Percentiles rank a stretch among this genome's conserved stretches.
These are phyloP conservation scores for Ceratina japonica DNA, from an alignment of 1,140 invertebrate genomes.

Conservation along the genomic window DNA sequence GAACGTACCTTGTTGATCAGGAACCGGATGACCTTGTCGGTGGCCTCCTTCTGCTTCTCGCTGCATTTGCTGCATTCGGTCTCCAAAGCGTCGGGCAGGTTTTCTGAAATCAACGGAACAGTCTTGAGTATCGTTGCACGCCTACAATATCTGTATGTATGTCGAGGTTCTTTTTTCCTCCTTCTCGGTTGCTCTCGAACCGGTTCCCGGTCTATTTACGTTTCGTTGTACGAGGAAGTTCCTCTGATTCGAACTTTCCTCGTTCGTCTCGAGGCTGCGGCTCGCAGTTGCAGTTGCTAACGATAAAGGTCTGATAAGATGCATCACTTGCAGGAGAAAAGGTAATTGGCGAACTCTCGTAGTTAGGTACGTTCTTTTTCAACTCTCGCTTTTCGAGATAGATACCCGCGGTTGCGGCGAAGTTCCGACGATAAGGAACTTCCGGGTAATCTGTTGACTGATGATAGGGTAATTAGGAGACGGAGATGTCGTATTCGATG, in stretches of 20 bases:
- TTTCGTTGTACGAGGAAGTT: not conserved
- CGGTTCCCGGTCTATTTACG: not conserved
- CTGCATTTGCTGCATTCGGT: conserved; percentile 83
- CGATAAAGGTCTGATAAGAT: conserved; percentile 2
- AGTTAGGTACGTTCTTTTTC: not conserved
- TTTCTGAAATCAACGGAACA: conserved; percentile 65
- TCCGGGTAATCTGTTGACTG: not conserved
- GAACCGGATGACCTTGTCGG: conserved; percentile 80
- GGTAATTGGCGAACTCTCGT: conserved; percentile 13
- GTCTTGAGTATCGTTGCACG: too few relatives aligned
- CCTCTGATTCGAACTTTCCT: not conserved
- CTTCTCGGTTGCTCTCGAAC: too few relatives aligned
- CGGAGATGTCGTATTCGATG: not conserved
- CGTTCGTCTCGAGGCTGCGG: too few relatives aligned
- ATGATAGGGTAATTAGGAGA: not conserved
- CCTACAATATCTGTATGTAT: not conserved
- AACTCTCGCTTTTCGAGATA: not conserved
- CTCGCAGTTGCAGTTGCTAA: not conserved
- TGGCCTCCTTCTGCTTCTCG: conserved; percentile 80
- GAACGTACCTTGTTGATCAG: conserved; percentile 71
- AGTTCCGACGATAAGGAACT: not conserved
- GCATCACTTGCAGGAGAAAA: not conserved
- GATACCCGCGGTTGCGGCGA: too few relatives aligned
- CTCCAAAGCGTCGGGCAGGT: conserved; percentile 81
- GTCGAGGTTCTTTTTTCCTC: too few relatives aligned